Base-by-base conservation (phyloP, 2,888 invertebrate species). In the Lampropteryx suffumata region DNA sequence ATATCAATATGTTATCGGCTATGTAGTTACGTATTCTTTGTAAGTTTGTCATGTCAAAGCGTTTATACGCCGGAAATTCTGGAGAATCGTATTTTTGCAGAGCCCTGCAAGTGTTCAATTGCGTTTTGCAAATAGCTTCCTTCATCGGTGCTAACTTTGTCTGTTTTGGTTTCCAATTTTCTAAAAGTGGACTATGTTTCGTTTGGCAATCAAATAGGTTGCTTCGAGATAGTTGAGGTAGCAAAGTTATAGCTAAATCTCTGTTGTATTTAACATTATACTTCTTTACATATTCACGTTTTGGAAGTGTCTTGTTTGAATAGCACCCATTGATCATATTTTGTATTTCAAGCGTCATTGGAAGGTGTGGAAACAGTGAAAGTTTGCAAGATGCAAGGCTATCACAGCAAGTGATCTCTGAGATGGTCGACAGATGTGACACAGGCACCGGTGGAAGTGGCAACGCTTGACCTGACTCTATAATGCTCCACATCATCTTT, bases 401-500 rank as follows among this genome's bases (percentile, higher is more conserved):
- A 36, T 69, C 65, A 47, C 42, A 48, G 7, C 48, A 50, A 9
- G 62, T 34, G 21, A 64, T 41, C 62, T 79, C 75, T 2, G 67
- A 51, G 51, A 79, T 73, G 2, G 71, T 70, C 21, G 75, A 67
- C 47, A 81, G 59, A 26, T 61, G 50, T 0, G 64, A 58, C 9
- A 64, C 60, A 4, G 55, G 41, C 10, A 56, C 11, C 21, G 61
- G 26, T 28, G 62, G 50, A 14, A 57, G 14, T 8, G 52, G 7
- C 21, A 61, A 33, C 21, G 47, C 54, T 14, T 53, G 55, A 43
- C 61, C 65, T 1, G 60, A 53, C 32, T 77, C 62, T 13, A 71
- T 51, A 43, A 82, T 63, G n/a, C 64, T 69, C 17, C 55, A 59
- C 55, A 88, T 71, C 56, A 87, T 69, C 60, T 68, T 76, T 8